Evolutionary conservation across 2,888 invertebrate species (phyloP).

Genomic region (Lottia gigantea): DNA sequence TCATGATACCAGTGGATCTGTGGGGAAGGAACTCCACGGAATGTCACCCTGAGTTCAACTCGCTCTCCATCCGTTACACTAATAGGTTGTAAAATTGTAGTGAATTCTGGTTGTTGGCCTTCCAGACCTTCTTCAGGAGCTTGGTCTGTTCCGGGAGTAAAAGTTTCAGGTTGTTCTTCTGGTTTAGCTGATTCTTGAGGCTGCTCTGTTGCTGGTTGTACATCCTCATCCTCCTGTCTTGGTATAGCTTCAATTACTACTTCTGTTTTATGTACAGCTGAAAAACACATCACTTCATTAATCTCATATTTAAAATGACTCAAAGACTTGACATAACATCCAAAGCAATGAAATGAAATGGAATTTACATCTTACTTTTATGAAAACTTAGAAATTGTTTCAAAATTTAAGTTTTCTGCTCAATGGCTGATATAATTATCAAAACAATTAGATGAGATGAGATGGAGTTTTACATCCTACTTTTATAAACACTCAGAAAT

Average conservation of each 20-base stretch:
- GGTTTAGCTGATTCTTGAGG: conserved; percentile 32
- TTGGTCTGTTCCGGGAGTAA: conserved; percentile 33
- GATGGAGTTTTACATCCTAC: no score
- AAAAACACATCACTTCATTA: not conserved
- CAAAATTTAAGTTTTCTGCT: no score
- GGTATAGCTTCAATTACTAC: conserved; percentile 25
- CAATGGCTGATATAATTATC: no score
- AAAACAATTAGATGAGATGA: no score
- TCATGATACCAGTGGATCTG: conserved; percentile 69
- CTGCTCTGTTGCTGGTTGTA: conserved; percentile 30
- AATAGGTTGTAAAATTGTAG: conserved; percentile 78
- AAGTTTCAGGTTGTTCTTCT: conserved; percentile 26
- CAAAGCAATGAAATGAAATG: no score
- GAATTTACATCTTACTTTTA: no score
- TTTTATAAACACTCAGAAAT: no score
- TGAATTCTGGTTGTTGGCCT: conserved; percentile 85
- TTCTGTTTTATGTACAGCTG: conserved; percentile 31
- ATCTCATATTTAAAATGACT: no score
- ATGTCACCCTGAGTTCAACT: conserved; percentile 56
- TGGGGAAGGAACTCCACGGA: conserved; percentile 58
- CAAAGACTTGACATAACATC: no score
- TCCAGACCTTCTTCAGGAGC: conserved; percentile 70
- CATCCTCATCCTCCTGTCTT: conserved; percentile 11
- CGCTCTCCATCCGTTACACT: conserved; percentile 92
- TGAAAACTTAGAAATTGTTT: no score